phyloP scores from a whole-genome alignment of 1,140 invertebrate genomes.

The Plectrocnemia conspersa region DNA sequence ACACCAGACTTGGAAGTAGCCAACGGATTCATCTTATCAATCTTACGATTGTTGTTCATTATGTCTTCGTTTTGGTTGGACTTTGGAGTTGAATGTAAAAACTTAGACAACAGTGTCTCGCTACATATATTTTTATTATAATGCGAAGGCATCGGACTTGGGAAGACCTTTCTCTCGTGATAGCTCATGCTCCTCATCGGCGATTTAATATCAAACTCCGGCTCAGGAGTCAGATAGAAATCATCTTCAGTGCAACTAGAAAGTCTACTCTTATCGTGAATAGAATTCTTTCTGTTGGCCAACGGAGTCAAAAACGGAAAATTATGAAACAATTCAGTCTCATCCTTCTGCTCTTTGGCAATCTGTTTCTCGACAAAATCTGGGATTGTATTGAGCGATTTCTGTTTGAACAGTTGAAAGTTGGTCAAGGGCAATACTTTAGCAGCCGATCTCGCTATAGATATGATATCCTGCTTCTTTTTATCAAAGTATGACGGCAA shows the following conservation, averaged over 20 bases:
- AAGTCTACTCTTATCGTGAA: slow-evolving; percentile 39
- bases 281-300: slow-evolving; percentile 48
- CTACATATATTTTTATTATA: neutral
- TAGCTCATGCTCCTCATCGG: slow-evolving; percentile 6
- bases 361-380: slow-evolving; percentile 41
- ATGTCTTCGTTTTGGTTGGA: slow-evolving; percentile 2
- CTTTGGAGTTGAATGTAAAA: slow-evolving; percentile 16
- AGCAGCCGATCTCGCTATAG: slow-evolving; percentile 39
- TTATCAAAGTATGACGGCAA: slow-evolving; percentile 50
- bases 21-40: neutral
- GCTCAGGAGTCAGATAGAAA: slow-evolving; percentile 46
- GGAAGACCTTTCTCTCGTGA: neutral
- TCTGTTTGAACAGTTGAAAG: slow-evolving; percentile 51
- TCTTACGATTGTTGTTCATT: neutral
- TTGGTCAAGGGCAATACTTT: slow-evolving; percentile 44
- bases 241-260: slow-evolving; percentile 48
- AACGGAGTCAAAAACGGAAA: slow-evolving; percentile 52
- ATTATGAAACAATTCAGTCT: slow-evolving; percentile 44
- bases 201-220: slow-evolving; percentile 38
- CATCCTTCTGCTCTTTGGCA: slow-evolving; percentile 37
- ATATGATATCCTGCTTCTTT: slow-evolving; percentile 41
- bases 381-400: slow-evolving; percentile 48
- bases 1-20: slow-evolving; percentile 22
- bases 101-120: neutral
- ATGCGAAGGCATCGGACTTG: neutral